These are phyloP conservation scores for Tuberolachnus salignus DNA, from an alignment of 2,888 invertebrate species.

Conservation along the genomic window DNA sequence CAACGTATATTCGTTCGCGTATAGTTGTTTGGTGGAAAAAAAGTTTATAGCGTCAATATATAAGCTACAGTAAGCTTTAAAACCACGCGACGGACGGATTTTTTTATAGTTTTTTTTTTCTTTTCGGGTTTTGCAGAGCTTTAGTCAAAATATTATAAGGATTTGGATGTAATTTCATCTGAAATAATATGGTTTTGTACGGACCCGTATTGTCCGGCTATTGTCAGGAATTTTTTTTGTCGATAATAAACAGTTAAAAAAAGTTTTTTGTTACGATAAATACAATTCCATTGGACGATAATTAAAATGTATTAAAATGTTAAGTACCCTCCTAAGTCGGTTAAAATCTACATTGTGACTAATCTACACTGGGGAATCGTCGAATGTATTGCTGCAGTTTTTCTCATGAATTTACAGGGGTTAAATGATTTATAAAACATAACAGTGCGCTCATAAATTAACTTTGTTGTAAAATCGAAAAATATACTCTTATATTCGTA, in stretches of 20 bases:
- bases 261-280: too few relatives aligned
- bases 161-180: conserved; percentile 7
- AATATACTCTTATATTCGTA: not conserved
- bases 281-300: too few relatives aligned
- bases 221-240: not conserved
- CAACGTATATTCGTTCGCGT: conserved; percentile 6
- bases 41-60: not conserved
- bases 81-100: not conserved
- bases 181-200: conserved; percentile 4
- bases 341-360: too few relatives aligned
- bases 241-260: too few relatives aligned
- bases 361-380: too few relatives aligned
- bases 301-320: too few relatives aligned
- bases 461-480: not conserved
- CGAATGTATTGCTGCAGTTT: too few relatives aligned
- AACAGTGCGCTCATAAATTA: not conserved
- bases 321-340: too few relatives aligned
- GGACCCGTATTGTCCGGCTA: not conserved
- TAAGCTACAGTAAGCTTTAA: conserved; percentile 10
- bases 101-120: conserved; percentile 7
- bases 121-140: not conserved
- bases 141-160: not conserved
- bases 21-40: not conserved
- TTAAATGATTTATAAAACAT: too few relatives aligned
- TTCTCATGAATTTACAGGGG: too few relatives aligned